These are phyloP conservation scores for Liasis olivaceus DNA, from an alignment of 2,797 vertebrate genomes.

Conservation along the genomic window DNA sequence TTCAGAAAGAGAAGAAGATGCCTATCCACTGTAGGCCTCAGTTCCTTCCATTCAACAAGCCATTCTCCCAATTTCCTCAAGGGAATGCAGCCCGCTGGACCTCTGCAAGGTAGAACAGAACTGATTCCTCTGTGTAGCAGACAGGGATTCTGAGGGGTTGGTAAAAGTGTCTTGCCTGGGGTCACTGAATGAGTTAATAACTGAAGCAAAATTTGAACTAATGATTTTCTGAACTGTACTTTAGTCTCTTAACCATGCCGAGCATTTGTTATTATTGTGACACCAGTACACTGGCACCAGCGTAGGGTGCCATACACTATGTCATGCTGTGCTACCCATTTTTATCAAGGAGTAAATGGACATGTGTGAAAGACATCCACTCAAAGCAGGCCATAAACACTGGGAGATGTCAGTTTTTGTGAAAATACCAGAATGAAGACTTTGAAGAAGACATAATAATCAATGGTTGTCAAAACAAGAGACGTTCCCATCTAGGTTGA, in stretches of 20 bases:
- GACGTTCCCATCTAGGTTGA: too few relatives aligned
- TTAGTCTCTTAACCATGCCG: not conserved
- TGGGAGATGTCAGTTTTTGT: too few relatives aligned
- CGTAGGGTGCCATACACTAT: too few relatives aligned
- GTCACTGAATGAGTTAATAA: not conserved
- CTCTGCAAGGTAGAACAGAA: not conserved
- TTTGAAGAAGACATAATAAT: too few relatives aligned
- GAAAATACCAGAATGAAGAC: too few relatives aligned
- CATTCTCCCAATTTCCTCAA: not conserved
- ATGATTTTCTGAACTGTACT: not conserved
- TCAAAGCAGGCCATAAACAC: too few relatives aligned
- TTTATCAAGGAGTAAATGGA: too few relatives aligned
- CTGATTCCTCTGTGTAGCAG: not conserved
- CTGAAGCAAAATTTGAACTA: not conserved
- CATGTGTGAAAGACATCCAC: too few relatives aligned
- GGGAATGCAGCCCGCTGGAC: not conserved
- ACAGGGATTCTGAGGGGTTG: not conserved
- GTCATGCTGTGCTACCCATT: too few relatives aligned
- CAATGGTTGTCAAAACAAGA: too few relatives aligned
- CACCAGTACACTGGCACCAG: too few relatives aligned
- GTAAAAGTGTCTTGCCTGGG: not conserved
- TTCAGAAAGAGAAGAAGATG: not conserved
- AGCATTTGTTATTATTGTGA: not conserved
- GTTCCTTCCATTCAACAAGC: not conserved
- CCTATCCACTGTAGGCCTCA: not conserved